Evolutionary conservation across 2,888 invertebrate genomes (phyloP).

Genomic region (Agrilus mali): DNA sequence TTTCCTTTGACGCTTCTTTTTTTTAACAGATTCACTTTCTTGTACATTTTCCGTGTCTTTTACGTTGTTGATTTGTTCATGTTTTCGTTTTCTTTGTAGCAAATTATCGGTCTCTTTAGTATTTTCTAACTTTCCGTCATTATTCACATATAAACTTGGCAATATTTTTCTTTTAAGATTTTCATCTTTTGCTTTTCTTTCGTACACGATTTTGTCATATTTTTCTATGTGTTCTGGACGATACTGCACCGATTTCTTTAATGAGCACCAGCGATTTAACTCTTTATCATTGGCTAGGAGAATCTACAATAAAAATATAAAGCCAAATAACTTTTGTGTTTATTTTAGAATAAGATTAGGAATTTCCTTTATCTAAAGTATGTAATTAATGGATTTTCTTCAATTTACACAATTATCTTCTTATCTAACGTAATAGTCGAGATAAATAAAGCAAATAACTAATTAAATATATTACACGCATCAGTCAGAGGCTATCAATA

Average conservation of each 20-base stretch:
- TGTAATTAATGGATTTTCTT: no score
- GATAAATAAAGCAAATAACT: no score
- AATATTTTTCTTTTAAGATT: slow-evolving; percentile 66
- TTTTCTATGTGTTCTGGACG: slow-evolving; percentile 66
- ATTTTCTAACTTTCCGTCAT: slow-evolving; percentile 16
- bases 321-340: not conserved
- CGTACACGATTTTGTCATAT: slow-evolving; percentile 65
- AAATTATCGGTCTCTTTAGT: slow-evolving; percentile 5
- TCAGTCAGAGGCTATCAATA: no score
- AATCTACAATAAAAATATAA: slow-evolving; percentile 47
- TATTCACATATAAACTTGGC: slow-evolving; percentile 55
- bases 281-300: slow-evolving; percentile 84
- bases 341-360: no score
- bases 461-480: no score
- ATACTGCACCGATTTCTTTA: slow-evolving; percentile 75
- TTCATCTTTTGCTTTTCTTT: slow-evolving; percentile 58
- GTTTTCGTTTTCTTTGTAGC: slow-evolving; percentile 3
- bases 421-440: no score
- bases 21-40: slow-evolving; percentile 4
- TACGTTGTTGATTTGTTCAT: not conserved
- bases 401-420: no score
- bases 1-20: slow-evolving; percentile 9
- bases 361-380: no score
- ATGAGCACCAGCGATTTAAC: slow-evolving; percentile 88
- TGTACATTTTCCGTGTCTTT: slow-evolving; percentile 1